Evolutionary conservation across 2,113 vertebrate genomes (phyloP), one percentile per base, ranked within the genome.

Genomic region (Globicephala melas): DNA sequence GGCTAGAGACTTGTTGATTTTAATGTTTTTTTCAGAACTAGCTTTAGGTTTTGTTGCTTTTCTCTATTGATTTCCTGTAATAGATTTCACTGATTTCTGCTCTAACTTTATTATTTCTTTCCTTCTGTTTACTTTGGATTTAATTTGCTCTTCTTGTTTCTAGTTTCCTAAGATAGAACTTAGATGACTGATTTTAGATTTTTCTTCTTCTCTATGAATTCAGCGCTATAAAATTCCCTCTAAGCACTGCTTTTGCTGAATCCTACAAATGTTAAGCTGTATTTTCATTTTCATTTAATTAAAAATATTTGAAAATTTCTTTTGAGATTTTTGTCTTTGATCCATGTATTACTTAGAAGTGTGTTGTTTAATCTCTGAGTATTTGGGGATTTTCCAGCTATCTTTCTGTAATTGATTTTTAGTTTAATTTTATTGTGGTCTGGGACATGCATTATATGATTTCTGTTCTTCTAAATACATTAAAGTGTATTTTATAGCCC

Each of bases 271-370:
- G 38, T 83, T 70, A 58, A 21, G 28, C 63, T 91, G 14, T 55
- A 79, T 80, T 94, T 93, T 91, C 63, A 87, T 94, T 96, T 94
- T 90, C 14, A 80, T 65, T 80, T 84, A 28, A 15, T 73, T 95
- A 18, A 84, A 92, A 81, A 81, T 91, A 87, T 53, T 58, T 74
- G 73, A 5, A 58, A 63, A 63, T 87, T 91, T 87, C 70, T 91
- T 63, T 87, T 88, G 67, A n/a, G 41, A 26, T 77, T 94, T 81
- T 20, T 65, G 18, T 65, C 58, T 63, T 91, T 88, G 28, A 94
- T 31, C 15, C 26, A 12, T 41, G 38, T 60, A 11, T 84, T 82
- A 85, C 58, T 89, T 94, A 80, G 15, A 77, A 41, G 31, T 89
- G 23, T 84, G 3, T 89, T 97, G 21, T 73, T 96, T 77, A 96